Evolutionary conservation across 2,113 vertebrate genomes (phyloP).

Genomic region (Brachirus orientalis): DNA sequence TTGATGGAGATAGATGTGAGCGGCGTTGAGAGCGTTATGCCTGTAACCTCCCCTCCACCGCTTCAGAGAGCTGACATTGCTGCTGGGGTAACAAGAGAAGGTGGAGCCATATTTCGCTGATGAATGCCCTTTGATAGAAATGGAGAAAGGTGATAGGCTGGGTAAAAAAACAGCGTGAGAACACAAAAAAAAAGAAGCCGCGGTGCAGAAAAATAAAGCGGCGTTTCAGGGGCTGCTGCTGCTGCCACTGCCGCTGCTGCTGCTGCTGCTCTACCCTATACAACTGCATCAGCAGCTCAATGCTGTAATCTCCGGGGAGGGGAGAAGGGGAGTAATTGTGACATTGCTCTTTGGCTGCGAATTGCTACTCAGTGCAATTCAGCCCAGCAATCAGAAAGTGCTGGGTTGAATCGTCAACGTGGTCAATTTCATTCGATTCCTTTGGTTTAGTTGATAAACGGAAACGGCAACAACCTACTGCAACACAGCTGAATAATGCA

Average conservation of each 20-base stretch:
- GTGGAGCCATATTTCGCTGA: slow-evolving; percentile 82
- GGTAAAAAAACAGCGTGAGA: slow-evolving; percentile 60
- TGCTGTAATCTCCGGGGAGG: slow-evolving; percentile 54
- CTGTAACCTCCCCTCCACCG: slow-evolving; percentile 4
- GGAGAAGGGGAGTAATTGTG: slow-evolving; percentile 60
- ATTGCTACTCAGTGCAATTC: slow-evolving; percentile 59
- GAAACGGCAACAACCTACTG: slow-evolving; percentile 31
- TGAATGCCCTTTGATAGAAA: slow-evolving; percentile 71
- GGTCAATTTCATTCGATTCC: slow-evolving; percentile 49
- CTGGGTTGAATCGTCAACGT: slow-evolving; percentile 51
- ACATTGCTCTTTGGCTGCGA: slow-evolving; percentile 70
- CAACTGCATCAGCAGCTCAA: slow-evolving; percentile 71
- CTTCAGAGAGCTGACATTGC: slow-evolving; percentile 60
- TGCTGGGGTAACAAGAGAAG: slow-evolving; percentile 69
- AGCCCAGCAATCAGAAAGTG: slow-evolving; percentile 54
- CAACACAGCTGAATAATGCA: slow-evolving; percentile 10
- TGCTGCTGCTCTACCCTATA: slow-evolving; percentile 15
- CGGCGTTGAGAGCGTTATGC: no score
- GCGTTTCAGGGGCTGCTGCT: slow-evolving; percentile 46
- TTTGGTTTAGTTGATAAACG: slow-evolving; percentile 40
- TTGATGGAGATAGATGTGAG: slow-evolving; percentile 10
- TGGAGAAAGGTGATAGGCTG: slow-evolving; percentile 72
- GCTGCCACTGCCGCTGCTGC: no score
- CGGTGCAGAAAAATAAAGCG: slow-evolving; percentile 54
- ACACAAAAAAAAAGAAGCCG: slow-evolving; percentile 71